phyloP scores from a whole-genome alignment of 1,140 invertebrate genomes.

The Scylla paramamosain region DNA sequence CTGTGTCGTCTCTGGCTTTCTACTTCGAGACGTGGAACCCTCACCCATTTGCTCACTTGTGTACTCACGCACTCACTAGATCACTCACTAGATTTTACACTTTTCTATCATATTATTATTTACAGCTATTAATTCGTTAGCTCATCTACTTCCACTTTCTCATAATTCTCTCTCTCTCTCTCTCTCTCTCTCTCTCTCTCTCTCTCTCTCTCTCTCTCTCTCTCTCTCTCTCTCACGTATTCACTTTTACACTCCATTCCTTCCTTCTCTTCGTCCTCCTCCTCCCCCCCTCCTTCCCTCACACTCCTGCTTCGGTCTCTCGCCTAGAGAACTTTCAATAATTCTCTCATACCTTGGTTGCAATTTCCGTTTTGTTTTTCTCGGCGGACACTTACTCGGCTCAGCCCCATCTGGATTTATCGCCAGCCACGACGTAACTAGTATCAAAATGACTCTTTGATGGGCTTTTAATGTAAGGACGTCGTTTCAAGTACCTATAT shows the following conservation, averaged over 20 bases:
- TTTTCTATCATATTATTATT: conserved; percentile 25
- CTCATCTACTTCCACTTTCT: background rate
- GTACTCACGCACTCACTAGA: background rate
- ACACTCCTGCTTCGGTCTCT: background rate
- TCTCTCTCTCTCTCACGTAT: background rate
- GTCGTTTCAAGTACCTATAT: background rate
- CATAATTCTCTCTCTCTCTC: background rate
- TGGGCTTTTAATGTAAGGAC: conserved; percentile 14
- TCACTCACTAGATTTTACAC: background rate
- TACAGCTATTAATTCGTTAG: background rate
- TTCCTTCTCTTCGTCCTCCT: background rate
- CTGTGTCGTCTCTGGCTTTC: background rate
- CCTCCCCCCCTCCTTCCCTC: background rate
- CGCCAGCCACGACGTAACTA: background rate
- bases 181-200: background rate
- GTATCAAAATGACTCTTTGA: conserved; percentile 13
- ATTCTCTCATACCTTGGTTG: background rate
- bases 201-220: background rate
- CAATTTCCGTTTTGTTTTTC: background rate
- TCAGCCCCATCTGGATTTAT: background rate
- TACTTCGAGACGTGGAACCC: background rate
- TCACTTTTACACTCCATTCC: background rate
- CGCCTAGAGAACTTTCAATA: background rate
- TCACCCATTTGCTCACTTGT: background rate
- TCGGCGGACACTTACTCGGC: background rate